Conservation (phyloP, 2,888 invertebrate species). For the Steinernema carpocapsae region DNA sequence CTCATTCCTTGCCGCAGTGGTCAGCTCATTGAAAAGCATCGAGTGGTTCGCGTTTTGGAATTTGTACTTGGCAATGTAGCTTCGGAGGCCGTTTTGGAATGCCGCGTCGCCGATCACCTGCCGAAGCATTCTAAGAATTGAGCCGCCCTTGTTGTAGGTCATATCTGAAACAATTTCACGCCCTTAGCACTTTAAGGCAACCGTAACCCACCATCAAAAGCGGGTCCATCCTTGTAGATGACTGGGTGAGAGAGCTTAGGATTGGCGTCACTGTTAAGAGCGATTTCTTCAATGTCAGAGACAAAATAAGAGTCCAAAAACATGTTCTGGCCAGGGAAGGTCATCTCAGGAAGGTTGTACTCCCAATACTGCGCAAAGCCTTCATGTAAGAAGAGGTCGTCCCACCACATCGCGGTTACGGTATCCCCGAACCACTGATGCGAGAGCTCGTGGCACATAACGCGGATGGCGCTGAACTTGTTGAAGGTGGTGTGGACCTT, state of each 20-base stretch:
- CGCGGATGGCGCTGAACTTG: slow-evolving; percentile 26
- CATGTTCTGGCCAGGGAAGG: slow-evolving; percentile 43
- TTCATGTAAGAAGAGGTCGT: slow-evolving; percentile 56
- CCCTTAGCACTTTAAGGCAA: background rate
- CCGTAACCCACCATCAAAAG: slow-evolving; percentile 41
- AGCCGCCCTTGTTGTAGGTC: slow-evolving; percentile 51
- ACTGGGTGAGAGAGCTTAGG: slow-evolving; percentile 44
- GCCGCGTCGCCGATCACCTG: slow-evolving; percentile 39
- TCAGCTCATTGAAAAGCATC: slow-evolving; percentile 81
- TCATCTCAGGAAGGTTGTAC: slow-evolving; percentile 42
- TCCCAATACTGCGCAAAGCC: slow-evolving; percentile 56
- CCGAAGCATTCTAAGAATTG: slow-evolving; percentile 48
- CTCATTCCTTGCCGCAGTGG: slow-evolving; percentile 69
- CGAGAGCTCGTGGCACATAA: slow-evolving; percentile 52
- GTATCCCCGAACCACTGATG: slow-evolving; percentile 61
- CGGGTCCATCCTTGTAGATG: slow-evolving; percentile 47
- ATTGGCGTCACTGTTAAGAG: slow-evolving; percentile 43
- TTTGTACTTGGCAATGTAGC: slow-evolving; percentile 76
- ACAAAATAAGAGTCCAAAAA: slow-evolving; percentile 46
- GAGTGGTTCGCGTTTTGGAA: slow-evolving; percentile 79
- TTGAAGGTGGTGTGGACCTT: slow-evolving; percentile 13
- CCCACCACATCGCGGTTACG: slow-evolving; percentile 59
- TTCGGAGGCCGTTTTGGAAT: slow-evolving; percentile 47
- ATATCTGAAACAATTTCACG: slow-evolving; percentile 36
- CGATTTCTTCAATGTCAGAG: slow-evolving; percentile 43